A percentile compares a stretch with the other conserved stretches of the same genome.
phyloP scores from a whole-genome alignment of 2,113 vertebrate species.

The Cardinalis cardinalis region DNA sequence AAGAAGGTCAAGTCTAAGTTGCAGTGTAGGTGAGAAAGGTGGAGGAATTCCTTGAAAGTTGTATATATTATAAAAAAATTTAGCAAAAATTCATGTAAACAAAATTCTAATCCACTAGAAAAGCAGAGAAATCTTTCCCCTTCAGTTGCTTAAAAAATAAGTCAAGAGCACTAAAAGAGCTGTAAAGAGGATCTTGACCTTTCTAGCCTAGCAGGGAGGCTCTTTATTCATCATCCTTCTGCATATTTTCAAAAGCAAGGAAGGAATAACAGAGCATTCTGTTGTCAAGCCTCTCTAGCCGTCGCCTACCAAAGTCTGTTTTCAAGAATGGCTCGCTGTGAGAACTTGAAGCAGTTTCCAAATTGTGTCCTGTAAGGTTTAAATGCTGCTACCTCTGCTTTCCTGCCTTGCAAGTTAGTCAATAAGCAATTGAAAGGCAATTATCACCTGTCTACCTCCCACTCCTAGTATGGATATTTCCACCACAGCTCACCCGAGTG shows the following conservation, averaged over 20 bases:
- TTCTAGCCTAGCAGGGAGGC: not conserved
- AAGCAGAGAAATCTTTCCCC: not conserved
- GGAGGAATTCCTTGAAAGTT: not conserved
- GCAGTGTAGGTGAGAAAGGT: not conserved
- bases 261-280: not conserved
- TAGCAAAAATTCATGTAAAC: not conserved
- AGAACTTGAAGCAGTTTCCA: not conserved
- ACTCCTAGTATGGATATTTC: not conserved
- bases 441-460: conserved; percentile 56
- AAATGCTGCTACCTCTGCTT: not conserved
- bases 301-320: not conserved
- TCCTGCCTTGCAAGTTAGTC: conserved; percentile 16
- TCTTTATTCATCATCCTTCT: not conserved
- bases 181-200: conserved; percentile 10
- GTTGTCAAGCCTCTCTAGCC: not conserved
- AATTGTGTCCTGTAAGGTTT: not conserved
- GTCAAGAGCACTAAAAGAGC: not conserved
- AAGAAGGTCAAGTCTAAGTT: not conserved
- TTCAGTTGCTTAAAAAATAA: not conserved
- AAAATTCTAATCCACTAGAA: not conserved
- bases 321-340: not conserved
- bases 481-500: not conserved
- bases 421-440: conserved; percentile 51
- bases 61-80: not conserved
- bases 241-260: not conserved